phyloP scores from a whole-genome alignment of 2,888 invertebrate species.

The Microctonus aethiopoides region DNA sequence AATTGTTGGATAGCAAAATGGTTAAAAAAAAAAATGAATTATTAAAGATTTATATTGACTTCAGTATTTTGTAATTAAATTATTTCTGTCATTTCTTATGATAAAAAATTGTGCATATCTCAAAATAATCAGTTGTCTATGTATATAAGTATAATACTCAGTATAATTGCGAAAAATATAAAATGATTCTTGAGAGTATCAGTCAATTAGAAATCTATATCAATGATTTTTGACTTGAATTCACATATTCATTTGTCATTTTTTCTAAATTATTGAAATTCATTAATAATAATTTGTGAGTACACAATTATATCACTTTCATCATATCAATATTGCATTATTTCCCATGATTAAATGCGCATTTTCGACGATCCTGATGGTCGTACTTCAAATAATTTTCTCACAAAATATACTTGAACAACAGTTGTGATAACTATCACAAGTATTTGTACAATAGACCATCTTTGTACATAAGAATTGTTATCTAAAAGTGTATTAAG shows the following conservation, averaged over 20 bases:
- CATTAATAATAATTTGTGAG: too few relatives aligned
- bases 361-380: slow-evolving; percentile 67
- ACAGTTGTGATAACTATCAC: slow-evolving; percentile 84
- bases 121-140: neutral
- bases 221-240: neutral
- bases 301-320: too few relatives aligned
- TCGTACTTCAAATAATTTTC: slow-evolving; percentile 89
- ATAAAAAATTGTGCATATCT: slow-evolving; percentile 24
- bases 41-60: neutral
- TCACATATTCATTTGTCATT: neutral
- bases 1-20: neutral
- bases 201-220: neutral
- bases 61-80: neutral
- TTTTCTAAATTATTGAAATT: neutral
- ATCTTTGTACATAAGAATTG: slow-evolving; percentile 86
- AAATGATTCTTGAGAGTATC: neutral
- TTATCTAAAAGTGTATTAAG: slow-evolving; percentile 84
- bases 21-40: neutral
- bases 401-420: slow-evolving; percentile 87
- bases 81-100: slow-evolving; percentile 19
- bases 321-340: slow-evolving; percentile 6
- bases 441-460: slow-evolving; percentile 88
- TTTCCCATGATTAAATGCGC: slow-evolving; percentile 52
- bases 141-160: neutral
- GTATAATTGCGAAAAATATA: neutral